Percentiles rank a stretch among this genome's conserved stretches.
phyloP scores from a whole-genome alignment of 2,797 vertebrate species.

The Falco naumanni region DNA sequence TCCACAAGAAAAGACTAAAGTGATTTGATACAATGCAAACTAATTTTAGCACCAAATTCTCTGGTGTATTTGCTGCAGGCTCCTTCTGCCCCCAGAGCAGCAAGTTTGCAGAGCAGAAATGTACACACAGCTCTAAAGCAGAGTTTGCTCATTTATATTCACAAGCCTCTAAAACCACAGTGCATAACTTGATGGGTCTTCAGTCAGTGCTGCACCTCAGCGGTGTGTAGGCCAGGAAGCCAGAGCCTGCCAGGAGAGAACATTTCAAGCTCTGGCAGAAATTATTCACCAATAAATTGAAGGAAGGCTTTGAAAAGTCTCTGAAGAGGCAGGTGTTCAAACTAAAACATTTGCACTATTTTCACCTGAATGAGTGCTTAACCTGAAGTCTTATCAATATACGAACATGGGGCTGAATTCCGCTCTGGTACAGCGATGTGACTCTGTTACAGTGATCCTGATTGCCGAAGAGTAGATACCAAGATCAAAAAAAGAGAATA shows the following conservation, averaged over 20 bases:
- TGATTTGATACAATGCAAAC: not conserved
- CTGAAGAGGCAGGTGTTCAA: slow-evolving; percentile 54
- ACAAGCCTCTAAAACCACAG: not conserved
- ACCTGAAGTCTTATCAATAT: not conserved
- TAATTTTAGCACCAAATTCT: not conserved
- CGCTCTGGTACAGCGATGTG: fast-evolving
- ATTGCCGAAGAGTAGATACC: not conserved
- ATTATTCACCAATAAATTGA: slow-evolving; percentile 18
- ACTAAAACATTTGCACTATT: not conserved
- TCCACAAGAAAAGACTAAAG: slow-evolving; percentile 23
- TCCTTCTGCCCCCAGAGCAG: not conserved
- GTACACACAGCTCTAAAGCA: not conserved
- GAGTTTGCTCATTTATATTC: not conserved
- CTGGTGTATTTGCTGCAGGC: not conserved
- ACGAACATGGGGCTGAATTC: fast-evolving
- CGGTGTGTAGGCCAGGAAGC: not conserved
- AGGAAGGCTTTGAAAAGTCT: slow-evolving; percentile 36
- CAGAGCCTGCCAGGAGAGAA: slow-evolving; percentile 5
- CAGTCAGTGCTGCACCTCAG: not conserved
- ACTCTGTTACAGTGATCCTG: not conserved
- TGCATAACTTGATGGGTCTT: not conserved
- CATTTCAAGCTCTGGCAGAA: slow-evolving; percentile 39
- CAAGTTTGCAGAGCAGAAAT: not conserved
- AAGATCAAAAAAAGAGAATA: not conserved
- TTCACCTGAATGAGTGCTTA: not conserved